Evolutionary conservation across 2,888 invertebrate genomes (phyloP).

Genomic region (Glaucopsyche alexis): DNA sequence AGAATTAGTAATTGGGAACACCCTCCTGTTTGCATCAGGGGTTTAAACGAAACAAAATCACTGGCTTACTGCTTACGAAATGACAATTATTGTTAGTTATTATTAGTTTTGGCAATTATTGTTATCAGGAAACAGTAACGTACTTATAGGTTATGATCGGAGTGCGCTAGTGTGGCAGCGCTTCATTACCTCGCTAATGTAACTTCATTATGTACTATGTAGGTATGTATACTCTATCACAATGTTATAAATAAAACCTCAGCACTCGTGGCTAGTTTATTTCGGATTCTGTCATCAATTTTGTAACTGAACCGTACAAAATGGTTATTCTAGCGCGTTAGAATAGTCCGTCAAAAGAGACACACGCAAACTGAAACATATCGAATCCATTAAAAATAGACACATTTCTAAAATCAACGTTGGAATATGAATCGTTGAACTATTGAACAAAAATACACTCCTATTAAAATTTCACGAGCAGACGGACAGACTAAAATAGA

Average conservation of each 20-base stretch:
- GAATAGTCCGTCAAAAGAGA: background rate
- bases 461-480: slow-evolving; percentile 56
- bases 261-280: background rate
- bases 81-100: too few species aligned
- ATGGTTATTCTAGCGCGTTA: background rate
- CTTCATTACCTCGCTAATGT: background rate
- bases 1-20: too few species aligned
- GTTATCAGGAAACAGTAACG: slow-evolving; percentile 2
- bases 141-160: background rate
- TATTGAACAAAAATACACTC: slow-evolving; percentile 44
- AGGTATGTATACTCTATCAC: too few species aligned
- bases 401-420: slow-evolving; percentile 21
- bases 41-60: too few species aligned
- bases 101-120: slow-evolving; percentile 10
- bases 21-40: too few species aligned
- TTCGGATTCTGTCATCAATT: background rate
- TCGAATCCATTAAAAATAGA: slow-evolving; percentile 7
- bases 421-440: slow-evolving; percentile 12
- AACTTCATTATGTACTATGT: slow-evolving; percentile 9
- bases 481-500: slow-evolving; percentile 46
- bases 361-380: background rate
- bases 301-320: too few species aligned
- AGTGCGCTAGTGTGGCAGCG: background rate
- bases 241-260: background rate
- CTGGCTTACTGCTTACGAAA: too few species aligned